Evolutionary conservation across 2,888 invertebrate genomes (phyloP), one percentile per base, ranked within the genome.

Genomic region (Aphidius colemani): DNA sequence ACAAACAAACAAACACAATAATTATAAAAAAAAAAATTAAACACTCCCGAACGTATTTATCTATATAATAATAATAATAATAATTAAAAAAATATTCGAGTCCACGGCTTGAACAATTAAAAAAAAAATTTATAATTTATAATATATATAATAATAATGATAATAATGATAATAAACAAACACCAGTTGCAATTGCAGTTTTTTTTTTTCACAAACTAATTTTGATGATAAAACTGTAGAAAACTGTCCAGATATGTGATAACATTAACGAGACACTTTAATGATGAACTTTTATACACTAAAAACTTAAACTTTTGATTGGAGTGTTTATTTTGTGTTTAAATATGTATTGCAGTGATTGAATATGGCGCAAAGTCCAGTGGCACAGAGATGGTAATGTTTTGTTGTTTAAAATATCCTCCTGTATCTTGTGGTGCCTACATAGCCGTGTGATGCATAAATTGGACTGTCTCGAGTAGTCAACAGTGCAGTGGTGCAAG

Each of bases 401-500:
- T 65, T 67, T 67, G 67, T 68, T 65, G 66, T 68, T 63, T 66
- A 69, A 67, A 65, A 57, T 61, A 64, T 61, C 61, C 65, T 65
- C 56, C 65, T 65, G 48, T 65, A 75, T 75, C 78, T 75, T 81
- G 78, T 77, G 76, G 81, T 82, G 81, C 82, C 82, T 82, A 82
- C 82, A 82, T 82, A 82, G 81, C 81, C 82, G 81, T 80, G 77
- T 80, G 77, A 81, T 81, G 79, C 82, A 82, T 82, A 80, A 82
- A 81, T 82, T 81, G 81, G 82, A 82, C 82, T 82, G 82, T 75
- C 79, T 74, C 77, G 76, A 78, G 41, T 51, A 53, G 76, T 75
- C 77, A 77, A 75, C 77, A 78, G 74, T 79, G 80, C 80, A 80
- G 74, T 74, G 79, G 77, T 80, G 79, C 80, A 80, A 80, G 80